Evolutionary conservation across 2,888 invertebrate species (phyloP).

Genomic region (Spilarctia lutea): DNA sequence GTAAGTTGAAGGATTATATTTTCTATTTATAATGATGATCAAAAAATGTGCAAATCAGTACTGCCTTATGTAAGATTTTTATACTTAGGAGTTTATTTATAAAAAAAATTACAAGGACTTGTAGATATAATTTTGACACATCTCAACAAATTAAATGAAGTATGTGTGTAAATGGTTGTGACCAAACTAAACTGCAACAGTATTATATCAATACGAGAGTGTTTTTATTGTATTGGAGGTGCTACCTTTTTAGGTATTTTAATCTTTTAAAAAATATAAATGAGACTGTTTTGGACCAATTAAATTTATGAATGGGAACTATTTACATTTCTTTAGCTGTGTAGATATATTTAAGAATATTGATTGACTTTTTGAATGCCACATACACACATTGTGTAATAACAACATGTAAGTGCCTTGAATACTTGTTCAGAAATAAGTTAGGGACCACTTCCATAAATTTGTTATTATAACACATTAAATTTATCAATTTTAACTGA

Average conservation of each 20-base stretch:
- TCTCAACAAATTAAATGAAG: conserved; percentile 13
- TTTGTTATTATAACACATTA: neutral
- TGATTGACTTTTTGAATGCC: neutral
- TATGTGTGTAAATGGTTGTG: conserved; percentile 39
- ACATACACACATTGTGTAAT: neutral
- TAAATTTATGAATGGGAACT: conserved; percentile 23
- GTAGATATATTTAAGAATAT: conserved; percentile 15
- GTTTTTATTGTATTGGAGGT: conserved; percentile 23
- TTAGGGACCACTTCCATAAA: neutral
- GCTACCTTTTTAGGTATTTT: conserved; percentile 30
- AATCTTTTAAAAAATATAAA: conserved; percentile 32
- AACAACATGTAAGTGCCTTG: too few species aligned
- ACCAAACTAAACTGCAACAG: conserved; percentile 21
- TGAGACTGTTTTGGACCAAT: conserved; percentile 58
- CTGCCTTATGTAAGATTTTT: conserved; percentile 15
- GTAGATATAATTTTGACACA: conserved; percentile 21
- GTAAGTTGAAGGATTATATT: conserved; percentile 10
- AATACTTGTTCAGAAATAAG: neutral
- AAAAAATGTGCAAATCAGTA: conserved; percentile 3
- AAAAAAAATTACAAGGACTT: neutral
- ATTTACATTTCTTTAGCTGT: conserved; percentile 30
- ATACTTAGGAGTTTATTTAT: neutral
- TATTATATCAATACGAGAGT: conserved; percentile 1
- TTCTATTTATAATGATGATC: conserved; percentile 1
- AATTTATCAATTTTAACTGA: too few species aligned